Evolutionary conservation across 2,888 invertebrate genomes (phyloP), one percentile per base, ranked within the genome.

Genomic region (Scaptomyza caliginosa): DNA sequence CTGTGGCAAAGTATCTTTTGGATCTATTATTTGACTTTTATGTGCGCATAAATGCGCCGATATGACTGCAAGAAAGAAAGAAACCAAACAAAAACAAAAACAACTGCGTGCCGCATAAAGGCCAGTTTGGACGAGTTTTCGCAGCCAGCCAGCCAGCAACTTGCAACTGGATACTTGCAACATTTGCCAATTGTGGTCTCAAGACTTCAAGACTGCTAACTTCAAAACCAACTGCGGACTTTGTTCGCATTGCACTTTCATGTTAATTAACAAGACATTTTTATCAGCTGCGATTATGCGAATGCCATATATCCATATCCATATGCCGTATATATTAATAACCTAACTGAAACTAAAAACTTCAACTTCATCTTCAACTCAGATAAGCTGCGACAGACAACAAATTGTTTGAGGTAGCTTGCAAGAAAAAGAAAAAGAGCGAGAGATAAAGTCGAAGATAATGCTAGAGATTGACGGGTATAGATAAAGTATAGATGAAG

Each of bases 21-120:
- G 88, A 87, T 88, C 88, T 87, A 88, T 86, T 87, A 87, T 88
- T 88, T 84, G 88, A 84, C 86, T 88, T 84, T 86, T 88, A 84
- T 88, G 84, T 88, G 88, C 77, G 81, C 84, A 88, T 84, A 84
- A 88, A 88, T 88, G 88, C 81, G 88, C 62, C 86, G 72, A 81
- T 86, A 84, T 86, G 81, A 81, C 77, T 86, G 67, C 74, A 70
- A 78, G 62, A 48, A 86, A 74, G 67, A 73, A 77, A 67, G 45
- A 57, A 51, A 10, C 10, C 38, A n/a, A 38, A 16, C 8, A n/a
- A 28, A n/a, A 11, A 10, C 11, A 26, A 28, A 26, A 45, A 11
- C 46, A 67, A 48, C 72, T 72, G 75, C 67, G 55, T 62, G 56
- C 68, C 30, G 24, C 10, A 50, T 26, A 51, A 43, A 17, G 57